Evolutionary conservation across 2,797 vertebrate species (phyloP).

Genomic region (Sebastiscus albofasciatus): DNA sequence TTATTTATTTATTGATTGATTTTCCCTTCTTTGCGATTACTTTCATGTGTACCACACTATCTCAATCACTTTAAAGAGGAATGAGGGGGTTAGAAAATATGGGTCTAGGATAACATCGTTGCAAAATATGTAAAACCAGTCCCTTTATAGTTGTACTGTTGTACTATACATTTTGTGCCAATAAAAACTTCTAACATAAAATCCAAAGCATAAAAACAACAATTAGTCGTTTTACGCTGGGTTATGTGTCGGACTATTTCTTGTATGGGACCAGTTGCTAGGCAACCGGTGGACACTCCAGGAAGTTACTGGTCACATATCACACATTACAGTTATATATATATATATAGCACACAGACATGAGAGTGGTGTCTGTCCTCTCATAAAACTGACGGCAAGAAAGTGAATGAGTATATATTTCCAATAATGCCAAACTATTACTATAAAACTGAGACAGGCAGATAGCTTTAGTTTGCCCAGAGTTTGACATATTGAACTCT

Average conservation of each 20-base stretch:
- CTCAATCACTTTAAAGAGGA: no score
- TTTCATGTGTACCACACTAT: no score
- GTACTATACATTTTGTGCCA: no score
- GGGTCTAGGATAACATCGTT: no score
- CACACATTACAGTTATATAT: not conserved
- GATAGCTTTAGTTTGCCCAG: not conserved
- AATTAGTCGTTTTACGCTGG: no score
- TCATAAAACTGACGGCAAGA: not conserved
- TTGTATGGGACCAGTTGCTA: not conserved
- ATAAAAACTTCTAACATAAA: not conserved
- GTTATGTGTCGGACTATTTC: not conserved
- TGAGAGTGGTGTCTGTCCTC: not conserved
- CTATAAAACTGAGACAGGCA: not conserved
- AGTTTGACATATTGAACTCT: not conserved
- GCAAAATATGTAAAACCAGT: no score
- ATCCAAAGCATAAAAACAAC: not conserved
- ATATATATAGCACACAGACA: no score
- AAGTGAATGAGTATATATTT: not conserved
- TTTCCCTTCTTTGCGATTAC: no score
- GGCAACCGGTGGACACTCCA: not conserved
- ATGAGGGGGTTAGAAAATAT: no score
- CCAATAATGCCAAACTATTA: not conserved
- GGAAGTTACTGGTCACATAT: not conserved
- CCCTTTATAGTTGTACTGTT: no score
- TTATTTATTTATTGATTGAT: no score